Evolutionary conservation across 2,113 vertebrate genomes (phyloP).

Genomic region (Rattus rattus): DNA sequence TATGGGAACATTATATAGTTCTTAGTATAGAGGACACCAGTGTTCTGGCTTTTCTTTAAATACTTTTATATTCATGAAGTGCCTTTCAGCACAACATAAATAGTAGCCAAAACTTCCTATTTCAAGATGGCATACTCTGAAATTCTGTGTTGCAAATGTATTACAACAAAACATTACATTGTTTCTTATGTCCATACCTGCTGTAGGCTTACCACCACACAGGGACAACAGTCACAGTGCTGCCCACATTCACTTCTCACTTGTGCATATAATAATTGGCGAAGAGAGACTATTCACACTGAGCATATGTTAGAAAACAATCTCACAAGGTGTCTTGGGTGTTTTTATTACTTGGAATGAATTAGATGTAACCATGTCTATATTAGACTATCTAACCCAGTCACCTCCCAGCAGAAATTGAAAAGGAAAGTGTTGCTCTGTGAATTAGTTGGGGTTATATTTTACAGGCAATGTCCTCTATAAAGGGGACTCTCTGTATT

Average conservation of each 20-base stretch:
- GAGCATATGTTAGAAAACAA: background rate
- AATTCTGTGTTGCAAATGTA: background rate
- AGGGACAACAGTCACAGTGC: background rate
- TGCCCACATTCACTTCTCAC: background rate
- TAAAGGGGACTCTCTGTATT: slow-evolving; percentile 1
- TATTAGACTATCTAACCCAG: background rate
- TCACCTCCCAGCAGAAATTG: background rate
- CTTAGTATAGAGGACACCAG: background rate
- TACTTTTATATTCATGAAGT: background rate
- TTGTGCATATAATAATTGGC: background rate
- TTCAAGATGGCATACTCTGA: background rate
- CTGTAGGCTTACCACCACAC: background rate
- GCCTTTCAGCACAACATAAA: background rate
- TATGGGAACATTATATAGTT: slow-evolving; percentile 38
- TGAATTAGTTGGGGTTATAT: background rate
- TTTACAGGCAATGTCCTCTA: background rate
- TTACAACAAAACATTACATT: slow-evolving; percentile 3
- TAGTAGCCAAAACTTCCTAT: background rate
- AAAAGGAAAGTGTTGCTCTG: background rate
- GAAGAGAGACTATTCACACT: background rate
- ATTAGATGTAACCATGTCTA: background rate
- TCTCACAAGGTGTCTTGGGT: background rate
- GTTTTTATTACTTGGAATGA: background rate
- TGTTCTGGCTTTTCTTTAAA: slow-evolving; percentile 30
- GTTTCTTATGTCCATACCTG: background rate